These are phyloP conservation scores for Cyclina sinensis DNA, from an alignment of 1,140 invertebrate genomes.

Conservation along the genomic window DNA sequence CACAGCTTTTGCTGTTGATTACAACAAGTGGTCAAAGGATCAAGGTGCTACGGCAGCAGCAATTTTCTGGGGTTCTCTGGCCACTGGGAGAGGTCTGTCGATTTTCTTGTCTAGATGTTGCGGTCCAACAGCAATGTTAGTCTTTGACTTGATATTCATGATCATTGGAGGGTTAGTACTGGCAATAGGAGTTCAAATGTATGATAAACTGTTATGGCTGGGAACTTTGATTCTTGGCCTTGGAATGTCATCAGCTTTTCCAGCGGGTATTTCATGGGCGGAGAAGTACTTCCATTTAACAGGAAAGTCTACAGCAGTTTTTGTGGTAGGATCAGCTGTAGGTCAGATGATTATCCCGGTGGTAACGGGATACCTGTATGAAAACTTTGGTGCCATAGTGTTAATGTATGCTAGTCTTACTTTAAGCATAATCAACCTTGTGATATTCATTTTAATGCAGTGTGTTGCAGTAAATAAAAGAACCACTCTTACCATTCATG, in stretches of 20 bases:
- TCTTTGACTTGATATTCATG: slow-evolving; percentile 84
- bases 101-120: slow-evolving; percentile 86
- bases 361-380: slow-evolving; percentile 84
- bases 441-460: slow-evolving; percentile 81
- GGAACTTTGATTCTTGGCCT: slow-evolving; percentile 84
- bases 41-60: slow-evolving; percentile 86
- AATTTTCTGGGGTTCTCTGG: slow-evolving; percentile 88
- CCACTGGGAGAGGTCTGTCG: slow-evolving; percentile 86
- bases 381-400: slow-evolving; percentile 79
- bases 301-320: slow-evolving; percentile 87
- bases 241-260: slow-evolving; percentile 88
- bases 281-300: slow-evolving; percentile 87
- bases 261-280: slow-evolving; percentile 87
- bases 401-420: slow-evolving; percentile 85
- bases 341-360: slow-evolving; percentile 87
- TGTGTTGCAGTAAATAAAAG: slow-evolving; percentile 73
- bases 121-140: slow-evolving; percentile 84
- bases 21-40: slow-evolving; percentile 81
- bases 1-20: slow-evolving; percentile 84
- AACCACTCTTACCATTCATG: neutral
- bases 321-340: slow-evolving; percentile 87
- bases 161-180: slow-evolving; percentile 85
- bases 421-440: slow-evolving; percentile 73
- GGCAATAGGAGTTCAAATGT: slow-evolving; percentile 80
- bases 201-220: slow-evolving; percentile 78